Conservation (phyloP, 2,113 vertebrate species). For the Zootoca vivipara region DNA sequence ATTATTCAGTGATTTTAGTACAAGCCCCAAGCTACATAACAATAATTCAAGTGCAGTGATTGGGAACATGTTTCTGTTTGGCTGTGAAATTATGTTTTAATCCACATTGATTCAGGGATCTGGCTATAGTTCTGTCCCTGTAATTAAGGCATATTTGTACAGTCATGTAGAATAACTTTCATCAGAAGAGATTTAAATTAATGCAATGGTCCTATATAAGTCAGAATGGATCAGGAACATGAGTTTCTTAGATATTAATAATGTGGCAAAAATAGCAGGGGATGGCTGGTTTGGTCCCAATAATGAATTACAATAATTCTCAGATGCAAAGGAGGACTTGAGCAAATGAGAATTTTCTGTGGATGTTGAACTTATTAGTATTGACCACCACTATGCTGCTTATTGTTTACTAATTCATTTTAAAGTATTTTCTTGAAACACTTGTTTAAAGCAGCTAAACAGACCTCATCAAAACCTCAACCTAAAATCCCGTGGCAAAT, state of each 20-base stretch:
- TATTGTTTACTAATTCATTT: neutral
- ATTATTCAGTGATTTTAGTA: constrained; percentile 99
- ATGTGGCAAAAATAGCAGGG: constrained; percentile 63
- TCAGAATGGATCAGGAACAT: constrained; percentile 81
- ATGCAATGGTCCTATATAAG: constrained; percentile 77
- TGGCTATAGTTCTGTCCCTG: constrained; percentile 74
- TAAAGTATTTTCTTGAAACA: fast-evolving
- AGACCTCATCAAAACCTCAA: neutral
- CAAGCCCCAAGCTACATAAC: constrained; percentile 98
- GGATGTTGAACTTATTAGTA: neutral
- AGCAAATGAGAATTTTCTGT: neutral
- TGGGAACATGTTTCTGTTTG: constrained; percentile 97
- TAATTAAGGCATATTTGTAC: constrained; percentile 90
- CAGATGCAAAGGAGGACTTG: constrained; percentile 15
- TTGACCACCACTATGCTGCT: neutral
- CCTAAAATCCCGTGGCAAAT: neutral
- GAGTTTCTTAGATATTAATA: constrained; percentile 72
- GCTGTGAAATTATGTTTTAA: constrained; percentile 94
- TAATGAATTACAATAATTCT: constrained; percentile 37
- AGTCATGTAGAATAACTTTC: constrained; percentile 85
- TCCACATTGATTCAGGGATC: constrained; percentile 83
- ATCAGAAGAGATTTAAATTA: constrained; percentile 86
- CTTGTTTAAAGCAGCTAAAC: neutral
- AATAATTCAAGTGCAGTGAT: constrained; percentile 98
- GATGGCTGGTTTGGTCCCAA: constrained; percentile 53